Conservation (phyloP, 1,140 invertebrate species). For the Scaptomyza graminum region DNA sequence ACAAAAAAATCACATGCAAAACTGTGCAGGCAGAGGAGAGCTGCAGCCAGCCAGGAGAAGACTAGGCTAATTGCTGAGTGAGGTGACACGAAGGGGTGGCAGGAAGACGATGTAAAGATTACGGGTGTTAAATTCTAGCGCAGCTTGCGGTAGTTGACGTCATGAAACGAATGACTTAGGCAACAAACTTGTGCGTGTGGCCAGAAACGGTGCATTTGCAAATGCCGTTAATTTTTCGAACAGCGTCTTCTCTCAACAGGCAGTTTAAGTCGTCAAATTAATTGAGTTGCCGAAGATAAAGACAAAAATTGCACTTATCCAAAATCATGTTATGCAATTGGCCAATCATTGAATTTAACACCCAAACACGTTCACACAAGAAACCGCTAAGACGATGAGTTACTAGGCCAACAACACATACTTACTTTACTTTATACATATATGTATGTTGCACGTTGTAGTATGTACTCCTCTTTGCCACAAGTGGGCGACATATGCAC, state of each 20-base stretch:
- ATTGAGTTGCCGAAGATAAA: slow-evolving; percentile 28
- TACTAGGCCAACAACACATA: slow-evolving; percentile 14
- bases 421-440: background rate
- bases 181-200: slow-evolving; percentile 45
- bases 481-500: slow-evolving; percentile 10
- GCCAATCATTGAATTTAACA: slow-evolving; percentile 17
- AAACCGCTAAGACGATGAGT: background rate
- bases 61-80: slow-evolving; percentile 2
- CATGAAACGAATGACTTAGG: slow-evolving; percentile 52
- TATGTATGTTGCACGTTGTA: background rate
- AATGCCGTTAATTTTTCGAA: slow-evolving; percentile 28
- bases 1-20: slow-evolving; percentile 24
- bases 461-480: background rate
- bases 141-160: slow-evolving; percentile 53
- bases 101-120: background rate
- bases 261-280: slow-evolving; percentile 26
- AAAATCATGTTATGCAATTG: slow-evolving; percentile 31
- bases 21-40: slow-evolving; percentile 13
- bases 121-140: slow-evolving; percentile 46
- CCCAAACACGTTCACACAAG: slow-evolving; percentile 10
- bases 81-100: background rate
- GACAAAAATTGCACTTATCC: slow-evolving; percentile 5
- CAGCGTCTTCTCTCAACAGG: background rate
- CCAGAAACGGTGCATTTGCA: slow-evolving; percentile 37
- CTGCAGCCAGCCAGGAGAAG: slow-evolving; percentile 6